Percentiles rank a stretch among this genome's conserved stretches.
phyloP scores from a whole-genome alignment of 2,113 vertebrate genomes.

The Brachyistius frenatus region DNA sequence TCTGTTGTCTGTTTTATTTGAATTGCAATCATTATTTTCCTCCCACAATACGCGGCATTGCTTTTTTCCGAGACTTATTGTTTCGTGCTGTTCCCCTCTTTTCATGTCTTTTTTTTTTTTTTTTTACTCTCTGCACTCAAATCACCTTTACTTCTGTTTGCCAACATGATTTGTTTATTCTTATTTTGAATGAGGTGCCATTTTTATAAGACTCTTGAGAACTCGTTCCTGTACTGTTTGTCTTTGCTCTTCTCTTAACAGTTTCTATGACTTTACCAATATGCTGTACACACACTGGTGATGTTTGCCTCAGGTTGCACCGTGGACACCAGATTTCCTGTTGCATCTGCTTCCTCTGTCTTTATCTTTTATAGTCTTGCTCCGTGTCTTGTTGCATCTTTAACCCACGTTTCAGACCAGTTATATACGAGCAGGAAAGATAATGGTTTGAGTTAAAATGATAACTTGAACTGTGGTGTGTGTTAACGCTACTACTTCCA shows the following conservation, averaged over 20 bases:
- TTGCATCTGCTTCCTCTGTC: not conserved
- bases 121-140: not conserved
- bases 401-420: not conserved
- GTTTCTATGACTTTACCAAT: conserved; percentile 14
- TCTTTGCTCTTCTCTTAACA: conserved; percentile 3
- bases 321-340: not conserved
- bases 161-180: not conserved
- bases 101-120: not conserved
- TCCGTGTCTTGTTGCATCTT: too few species aligned
- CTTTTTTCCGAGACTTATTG: not conserved
- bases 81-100: not conserved
- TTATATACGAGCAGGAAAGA: not conserved
- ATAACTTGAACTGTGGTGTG: too few species aligned
- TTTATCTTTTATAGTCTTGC: not conserved
- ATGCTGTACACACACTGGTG: not conserved
- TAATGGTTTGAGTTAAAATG: too few species aligned
- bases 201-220: conserved; percentile 16
- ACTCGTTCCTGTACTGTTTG: conserved; percentile 8
- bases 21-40: not conserved
- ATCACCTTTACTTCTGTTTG: conserved; percentile 5
- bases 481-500: too few species aligned
- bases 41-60: not conserved
- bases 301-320: not conserved
- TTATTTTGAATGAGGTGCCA: not conserved
- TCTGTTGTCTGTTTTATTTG: not conserved